phyloP scores from a whole-genome alignment of 30 jellyfish, hydroid and myxozoan species.

The Aurelia sp. region DNA sequence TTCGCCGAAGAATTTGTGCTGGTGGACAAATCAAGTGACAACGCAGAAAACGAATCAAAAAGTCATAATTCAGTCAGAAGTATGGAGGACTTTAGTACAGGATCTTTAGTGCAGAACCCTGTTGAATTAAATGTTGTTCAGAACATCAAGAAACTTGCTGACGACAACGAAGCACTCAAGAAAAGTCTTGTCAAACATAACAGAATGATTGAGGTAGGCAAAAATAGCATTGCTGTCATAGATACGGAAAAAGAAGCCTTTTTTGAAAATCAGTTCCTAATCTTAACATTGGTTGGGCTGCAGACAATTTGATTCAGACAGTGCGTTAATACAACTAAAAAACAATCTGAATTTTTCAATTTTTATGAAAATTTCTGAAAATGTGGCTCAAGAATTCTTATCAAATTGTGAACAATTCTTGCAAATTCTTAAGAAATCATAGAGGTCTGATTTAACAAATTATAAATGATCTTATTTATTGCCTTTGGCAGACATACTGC shows the following conservation, averaged over 20 bases:
- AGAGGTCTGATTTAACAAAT: too few relatives aligned
- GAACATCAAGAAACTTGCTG: slow-evolving; percentile 44
- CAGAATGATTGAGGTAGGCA: slow-evolving; percentile 33
- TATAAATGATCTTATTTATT: neutral
- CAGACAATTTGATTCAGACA: too few relatives aligned
- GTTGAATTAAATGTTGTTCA: slow-evolving; percentile 24
- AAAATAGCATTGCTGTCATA: too few relatives aligned
- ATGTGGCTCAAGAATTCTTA: too few relatives aligned
- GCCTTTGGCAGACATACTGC: slow-evolving; percentile 32
- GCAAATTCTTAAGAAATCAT: too few relatives aligned
- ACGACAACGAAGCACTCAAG: slow-evolving; percentile 45
- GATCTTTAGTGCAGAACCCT: neutral
- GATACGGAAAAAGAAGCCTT: too few relatives aligned
- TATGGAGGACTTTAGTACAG: neutral
- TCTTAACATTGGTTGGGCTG: too few relatives aligned
- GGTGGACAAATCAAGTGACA: slow-evolving; percentile 1
- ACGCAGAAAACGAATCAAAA: neutral
- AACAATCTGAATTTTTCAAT: too few relatives aligned
- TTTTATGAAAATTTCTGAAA: too few relatives aligned
- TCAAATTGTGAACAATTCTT: too few relatives aligned
- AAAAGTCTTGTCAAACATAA: slow-evolving; percentile 38
- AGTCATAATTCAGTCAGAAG: neutral
- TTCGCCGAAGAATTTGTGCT: slow-evolving; percentile 5
- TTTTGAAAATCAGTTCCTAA: too few relatives aligned
- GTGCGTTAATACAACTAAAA: too few relatives aligned